Evolutionary conservation across 64 coral and sea anemone genomes (phyloP), one percentile per base, ranked within the genome.

Genomic region (Anthopleura sola): DNA sequence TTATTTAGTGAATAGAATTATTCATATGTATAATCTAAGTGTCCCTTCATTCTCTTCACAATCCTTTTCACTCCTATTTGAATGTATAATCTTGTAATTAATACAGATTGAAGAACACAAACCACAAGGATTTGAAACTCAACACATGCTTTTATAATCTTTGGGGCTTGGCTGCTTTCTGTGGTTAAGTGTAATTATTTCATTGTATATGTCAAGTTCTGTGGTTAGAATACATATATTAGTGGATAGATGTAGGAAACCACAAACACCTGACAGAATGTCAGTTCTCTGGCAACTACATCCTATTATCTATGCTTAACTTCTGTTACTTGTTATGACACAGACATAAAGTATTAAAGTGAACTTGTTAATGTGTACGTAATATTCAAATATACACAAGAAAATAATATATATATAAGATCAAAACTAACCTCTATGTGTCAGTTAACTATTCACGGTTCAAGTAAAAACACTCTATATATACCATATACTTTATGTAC

Each of bases 41-140:
- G 29, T 29, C 34, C 23, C n/a, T 62, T 62, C 1, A 15, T 71
- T 34, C 31, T 15, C 6, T 32, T 15, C 66, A 71, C 12, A 53
- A 12, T 34, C n/a, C n/a, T 34, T 71, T 71, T 71, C 66, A 14
- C 66, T 71, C 17, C 31, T 71, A 71, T 71, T 32, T 71, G 66
- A 71, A 71, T 14, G 66, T 71, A 71, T 71, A 71, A 71, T 71
- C 66, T 71, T 71, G 29, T 31, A 71, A 71, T 71, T 71, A 71
- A 71, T 71, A 71, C 29, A 34, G 13, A 16, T 71, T 71, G 66
- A 34, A 71, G 29, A 71, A 71, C 28, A 3, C 3, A 69, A 33
- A 71, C 66, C 66, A 71, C 66, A 71, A 71, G 66, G 34, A 29
- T 71, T 31, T 71, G 29, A 34, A 71, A 34, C 28, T 71, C 10